Base-by-base conservation (phyloP, 2,888 invertebrate genomes). In the Pseudanteris insignis region DNA sequence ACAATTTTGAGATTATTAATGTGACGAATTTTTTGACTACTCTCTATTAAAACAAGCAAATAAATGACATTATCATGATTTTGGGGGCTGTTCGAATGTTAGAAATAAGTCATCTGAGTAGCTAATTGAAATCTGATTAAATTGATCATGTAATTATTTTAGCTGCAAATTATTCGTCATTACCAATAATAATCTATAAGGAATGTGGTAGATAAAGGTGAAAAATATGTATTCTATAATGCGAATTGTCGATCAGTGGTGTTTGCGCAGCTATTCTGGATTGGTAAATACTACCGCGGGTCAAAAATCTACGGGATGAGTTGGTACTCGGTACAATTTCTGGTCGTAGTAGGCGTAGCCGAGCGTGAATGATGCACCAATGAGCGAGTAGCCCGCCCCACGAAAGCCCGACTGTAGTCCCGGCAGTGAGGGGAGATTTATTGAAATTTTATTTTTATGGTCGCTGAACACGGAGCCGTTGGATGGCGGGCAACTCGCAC, bases 371-470 rank as follows among this genome's bases (percentile, higher is more conserved):
- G 63, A 62, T 44, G 67, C 70, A 67, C 78, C 78, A 78, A 78
- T 77, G 69, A 68, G 70, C 64, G 68, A 63, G 61, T 65, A 67
- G 69, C 70, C 75, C 78, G 76, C 74, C 76, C 73, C 68, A 69
- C 60, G 67, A 48, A 68, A 68, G 41, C 69, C 72, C 74, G 72
- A 72, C 74, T 70, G 69, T 70, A 67, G 61, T 63, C 64, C 61
- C 68, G 66, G 65, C 66, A 65, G 67, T 65, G 66, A 65, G 70
- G 48, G 59, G 77, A 79, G 79, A 80, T 80, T 80, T 80, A 80
- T 80, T 79, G 79, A 80, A 80, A 79, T 79, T 79, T 80, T 80
- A 80, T 80, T 80, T 80, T 80, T 80, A 79, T 76, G 79, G 77
- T 75, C 71, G 75, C 67, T 68, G 74, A 72, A 72, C 71, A 70